phyloP scores from a whole-genome alignment of 2,113 vertebrate species.

The Lampris megalopsis region DNA sequence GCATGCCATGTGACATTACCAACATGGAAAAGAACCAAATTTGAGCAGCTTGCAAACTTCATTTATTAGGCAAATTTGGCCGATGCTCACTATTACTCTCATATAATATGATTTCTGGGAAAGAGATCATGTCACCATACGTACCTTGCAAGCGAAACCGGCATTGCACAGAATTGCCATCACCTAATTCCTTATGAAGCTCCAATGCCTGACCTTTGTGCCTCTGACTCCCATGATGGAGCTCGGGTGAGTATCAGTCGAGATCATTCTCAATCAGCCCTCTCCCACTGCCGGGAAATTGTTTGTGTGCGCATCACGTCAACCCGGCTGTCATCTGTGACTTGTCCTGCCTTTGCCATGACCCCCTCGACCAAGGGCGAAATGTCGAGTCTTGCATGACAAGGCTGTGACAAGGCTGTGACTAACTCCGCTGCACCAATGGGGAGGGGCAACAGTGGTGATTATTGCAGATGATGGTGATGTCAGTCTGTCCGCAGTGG shows the following conservation, averaged over 20 bases:
- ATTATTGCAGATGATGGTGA: slow-evolving; percentile 46
- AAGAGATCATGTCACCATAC: too few species aligned
- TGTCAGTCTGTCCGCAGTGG: slow-evolving; percentile 27
- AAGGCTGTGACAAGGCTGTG: slow-evolving; percentile 47
- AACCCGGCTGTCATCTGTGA: slow-evolving; percentile 1
- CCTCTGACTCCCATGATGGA: not conserved
- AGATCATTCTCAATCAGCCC: not conserved
- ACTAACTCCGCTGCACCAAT: slow-evolving; percentile 36
- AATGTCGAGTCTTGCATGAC: slow-evolving; percentile 39
- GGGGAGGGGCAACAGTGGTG: slow-evolving; percentile 16
- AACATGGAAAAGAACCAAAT: not conserved
- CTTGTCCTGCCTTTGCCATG: not conserved
- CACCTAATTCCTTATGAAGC: too few species aligned
- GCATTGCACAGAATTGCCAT: too few species aligned
- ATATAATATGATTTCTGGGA: too few species aligned
- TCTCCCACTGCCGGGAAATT: not conserved
- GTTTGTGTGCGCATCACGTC: not conserved
- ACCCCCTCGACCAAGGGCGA: slow-evolving; percentile 27
- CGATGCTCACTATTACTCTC: too few species aligned
- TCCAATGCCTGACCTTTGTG: too few species aligned
- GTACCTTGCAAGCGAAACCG: too few species aligned
- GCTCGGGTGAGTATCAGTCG: not conserved
- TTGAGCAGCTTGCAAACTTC: too few species aligned
- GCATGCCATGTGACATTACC: not conserved
- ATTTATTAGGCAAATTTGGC: too few species aligned